Conservation (phyloP, 2,797 vertebrate species). For the Halcyon smyrnensis region DNA sequence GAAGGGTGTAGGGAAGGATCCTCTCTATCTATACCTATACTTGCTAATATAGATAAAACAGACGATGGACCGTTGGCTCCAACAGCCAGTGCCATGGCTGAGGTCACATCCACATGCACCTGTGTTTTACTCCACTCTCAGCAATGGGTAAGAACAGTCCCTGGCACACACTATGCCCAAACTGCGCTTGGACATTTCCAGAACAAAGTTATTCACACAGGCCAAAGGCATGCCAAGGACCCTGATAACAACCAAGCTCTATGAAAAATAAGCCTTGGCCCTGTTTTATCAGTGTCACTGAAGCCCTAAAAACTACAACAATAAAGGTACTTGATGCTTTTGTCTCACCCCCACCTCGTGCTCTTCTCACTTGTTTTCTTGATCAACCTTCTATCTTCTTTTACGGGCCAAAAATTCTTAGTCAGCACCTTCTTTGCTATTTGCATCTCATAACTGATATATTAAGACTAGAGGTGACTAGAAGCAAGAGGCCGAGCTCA, state of each 20-base stretch:
- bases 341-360: neutral
- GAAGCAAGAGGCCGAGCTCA: neutral
- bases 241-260: neutral
- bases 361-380: neutral
- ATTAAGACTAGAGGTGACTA: neutral
- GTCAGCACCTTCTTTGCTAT: neutral
- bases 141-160: neutral
- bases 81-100: rapidly evolving
- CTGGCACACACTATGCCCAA: neutral
- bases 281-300: neutral
- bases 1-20: neutral
- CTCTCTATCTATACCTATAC: neutral
- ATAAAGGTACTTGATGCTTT: neutral
- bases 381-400: neutral
- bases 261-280: neutral
- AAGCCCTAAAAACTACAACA: neutral
- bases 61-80: neutral
- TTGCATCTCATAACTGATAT: neutral
- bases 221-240: neutral
- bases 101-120: neutral
- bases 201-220: neutral
- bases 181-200: neutral
- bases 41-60: neutral
- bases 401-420: neutral
- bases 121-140: neutral